Percentiles rank a stretch among this genome's conserved stretches.
phyloP scores from a whole-genome alignment of 1,140 invertebrate species.

The Chrysoperla carnea region DNA sequence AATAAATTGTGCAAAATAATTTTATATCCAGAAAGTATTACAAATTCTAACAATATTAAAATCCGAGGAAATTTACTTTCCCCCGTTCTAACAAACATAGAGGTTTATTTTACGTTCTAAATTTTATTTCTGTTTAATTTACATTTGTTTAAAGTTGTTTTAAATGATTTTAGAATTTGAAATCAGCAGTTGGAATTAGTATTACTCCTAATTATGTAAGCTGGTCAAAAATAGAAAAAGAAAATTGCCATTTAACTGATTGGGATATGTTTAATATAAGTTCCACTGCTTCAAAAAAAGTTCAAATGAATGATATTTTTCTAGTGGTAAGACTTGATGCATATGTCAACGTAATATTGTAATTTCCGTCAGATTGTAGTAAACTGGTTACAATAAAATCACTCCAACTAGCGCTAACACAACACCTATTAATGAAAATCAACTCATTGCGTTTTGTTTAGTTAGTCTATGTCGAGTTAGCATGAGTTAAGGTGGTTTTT shows the following conservation, averaged over 20 bases:
- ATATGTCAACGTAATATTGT: too few species aligned
- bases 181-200: background rate
- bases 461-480: too few species aligned
- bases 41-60: background rate
- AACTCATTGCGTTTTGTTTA: too few species aligned
- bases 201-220: background rate
- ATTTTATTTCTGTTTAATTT: background rate
- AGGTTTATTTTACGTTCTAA: background rate
- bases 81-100: background rate
- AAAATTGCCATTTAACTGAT: background rate
- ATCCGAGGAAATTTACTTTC: background rate
- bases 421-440: too few species aligned
- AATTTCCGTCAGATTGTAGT: too few species aligned
- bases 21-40: background rate
- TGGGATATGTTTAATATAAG: background rate
- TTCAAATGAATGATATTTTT: too few species aligned
- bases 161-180: background rate
- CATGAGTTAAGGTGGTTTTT: too few species aligned
- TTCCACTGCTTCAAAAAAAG: too few species aligned
- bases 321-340: too few species aligned
- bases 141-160: background rate
- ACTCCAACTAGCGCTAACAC: too few species aligned
- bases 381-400: too few species aligned
- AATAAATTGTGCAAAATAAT: constrained; percentile 1
- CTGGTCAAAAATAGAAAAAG: background rate